Evolutionary conservation across 2,888 invertebrate genomes (phyloP), one percentile per base, ranked within the genome.

Genomic region (Dryadula phaetusa): DNA sequence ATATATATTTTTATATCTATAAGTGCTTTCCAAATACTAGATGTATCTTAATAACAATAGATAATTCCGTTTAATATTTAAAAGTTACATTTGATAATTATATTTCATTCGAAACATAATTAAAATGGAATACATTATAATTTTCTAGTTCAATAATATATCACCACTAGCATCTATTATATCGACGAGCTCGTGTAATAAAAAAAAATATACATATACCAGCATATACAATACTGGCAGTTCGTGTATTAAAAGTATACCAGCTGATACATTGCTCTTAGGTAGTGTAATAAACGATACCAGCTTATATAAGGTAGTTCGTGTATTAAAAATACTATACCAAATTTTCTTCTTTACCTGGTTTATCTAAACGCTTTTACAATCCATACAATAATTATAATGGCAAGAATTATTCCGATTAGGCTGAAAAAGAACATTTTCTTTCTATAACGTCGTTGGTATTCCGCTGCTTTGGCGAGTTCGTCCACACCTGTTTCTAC

Each of bases 401-500:
- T 94, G 67, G 94, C 94, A 78, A 96, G 84, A 74, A 96, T 92
- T 71, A 94, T 82, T 64, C 94, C 96, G 74, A 97, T 94, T 64
- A 95, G 82, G 75, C 95, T 93, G 72, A 97, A 90, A 75, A 96
- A 94, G 82, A 95, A 94, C 85, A 97, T 93, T 91, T 96, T 96
- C 82, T 94, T 94, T 66, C 97, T 94, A 84, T 95, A 96, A 40
- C 87, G 73, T 0, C 95, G 95, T 87, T 97, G 96, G 88, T 97
- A 95, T 75, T 94, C 94, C 37, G 95, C 95, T 18, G 98, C 98
- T 84, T 97, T 97, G n/a, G 95, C 92, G 47, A 98, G 85, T 78
- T 98, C 95, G 71, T 95, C 94, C 6, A 94, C 94, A 0, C 97
- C 98, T n/a, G 94, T 88, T 82, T 97, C 97, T 4, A 98, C 96